phyloP scores from a whole-genome alignment of 2,797 vertebrate species.

The Ciconia nigra region DNA sequence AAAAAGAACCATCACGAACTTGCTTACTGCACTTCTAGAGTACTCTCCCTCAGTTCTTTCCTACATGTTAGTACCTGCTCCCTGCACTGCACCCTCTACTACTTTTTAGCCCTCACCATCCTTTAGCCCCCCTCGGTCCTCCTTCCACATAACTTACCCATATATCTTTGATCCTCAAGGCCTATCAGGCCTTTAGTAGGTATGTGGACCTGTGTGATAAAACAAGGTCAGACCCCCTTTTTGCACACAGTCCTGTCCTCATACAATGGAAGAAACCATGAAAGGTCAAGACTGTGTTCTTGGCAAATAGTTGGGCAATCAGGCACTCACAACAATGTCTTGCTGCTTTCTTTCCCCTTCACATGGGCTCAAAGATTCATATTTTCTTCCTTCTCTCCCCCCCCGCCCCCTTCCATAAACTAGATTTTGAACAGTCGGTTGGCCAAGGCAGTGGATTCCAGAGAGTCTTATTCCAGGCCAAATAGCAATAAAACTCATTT shows the following conservation, averaged over 20 bases:
- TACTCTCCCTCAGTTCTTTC: neutral
- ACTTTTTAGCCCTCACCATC: neutral
- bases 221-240: neutral
- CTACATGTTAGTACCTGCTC: neutral
- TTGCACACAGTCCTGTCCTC: neutral
- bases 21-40: neutral
- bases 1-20: neutral
- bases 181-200: neutral
- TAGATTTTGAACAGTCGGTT: neutral
- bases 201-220: neutral
- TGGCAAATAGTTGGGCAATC: neutral
- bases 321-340: neutral
- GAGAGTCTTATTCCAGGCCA: conserved; percentile 22
- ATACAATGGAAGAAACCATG: neutral
- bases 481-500: conserved; percentile 54
- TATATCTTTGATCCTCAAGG: neutral
- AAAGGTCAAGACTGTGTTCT: neutral
- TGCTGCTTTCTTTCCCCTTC: neutral
- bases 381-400: neutral
- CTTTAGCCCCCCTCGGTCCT: neutral
- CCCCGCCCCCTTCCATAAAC: neutral
- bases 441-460: conserved; percentile 24
- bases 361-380: neutral
- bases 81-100: neutral
- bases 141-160: neutral